Evolutionary conservation across 2,888 invertebrate species (phyloP), one percentile per base, ranked within the genome.

Genomic region (Argyresthia albistria): DNA sequence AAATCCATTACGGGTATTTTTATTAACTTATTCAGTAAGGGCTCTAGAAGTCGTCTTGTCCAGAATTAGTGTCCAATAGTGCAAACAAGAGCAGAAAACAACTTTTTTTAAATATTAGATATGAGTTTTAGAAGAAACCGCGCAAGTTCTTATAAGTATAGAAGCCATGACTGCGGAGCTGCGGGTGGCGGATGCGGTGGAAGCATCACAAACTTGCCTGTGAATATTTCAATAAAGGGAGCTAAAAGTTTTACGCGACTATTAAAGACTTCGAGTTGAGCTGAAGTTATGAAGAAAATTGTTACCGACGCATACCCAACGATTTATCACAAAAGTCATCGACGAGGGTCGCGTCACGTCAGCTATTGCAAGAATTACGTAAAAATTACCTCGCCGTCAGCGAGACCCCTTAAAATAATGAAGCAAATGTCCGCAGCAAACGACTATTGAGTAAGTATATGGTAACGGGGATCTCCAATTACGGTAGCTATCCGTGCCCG

Each of bases 171-270:
- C n/a, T n/a, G n/a, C 66, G 63, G 62, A 58, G 50, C 56, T 54
- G 61, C 58, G 56, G 60, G 65, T 62, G 57, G 52, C 60, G 57
- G 61, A 47, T 47, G 57, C 57, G 63, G 59, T 67, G 70, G 69
- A 71, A 72, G 68, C 65, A 63, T 63, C 60, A 61, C 60, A 71
- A 79, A 76, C 72, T 77, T 76, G 68, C 59, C 62, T 67, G 66
- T 62, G 69, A 69, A 61, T 63, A 66, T 62, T 62, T 58, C 54
- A 56, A 59, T 61, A 61, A 67, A 66, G 63, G 11, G 65, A 63
- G 59, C 58, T 59, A 59, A 62, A 62, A 66, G 70, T 25, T 25
- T 66, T 64, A 47, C 71, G 57, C 57, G 59, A 65, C 68, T 70
- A 67, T 69, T 65, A 63, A 62, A 65, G 35, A 47, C 35, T 47